Evolutionary conservation across 2,888 invertebrate species (phyloP), one percentile per base, ranked within the genome.

Genomic region (Alitta virens): DNA sequence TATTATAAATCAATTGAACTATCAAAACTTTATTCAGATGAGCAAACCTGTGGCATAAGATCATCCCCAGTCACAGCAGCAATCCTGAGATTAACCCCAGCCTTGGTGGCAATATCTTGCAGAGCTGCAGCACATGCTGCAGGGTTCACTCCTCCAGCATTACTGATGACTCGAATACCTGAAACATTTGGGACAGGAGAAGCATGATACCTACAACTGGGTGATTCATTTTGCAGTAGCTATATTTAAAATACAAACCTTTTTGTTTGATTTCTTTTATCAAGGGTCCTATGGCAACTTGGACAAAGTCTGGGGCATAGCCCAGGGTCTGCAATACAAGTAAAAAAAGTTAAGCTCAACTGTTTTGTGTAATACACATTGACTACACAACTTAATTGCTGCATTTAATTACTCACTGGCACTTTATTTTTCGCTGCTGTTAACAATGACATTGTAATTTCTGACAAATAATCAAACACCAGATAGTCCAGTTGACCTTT

Each of bases 381-480:
- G n/a, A n/a, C n/a, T n/a, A n/a, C n/a, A n/a, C n/a, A n/a, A n/a
- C n/a, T n/a, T n/a, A n/a, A n/a, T n/a, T n/a, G n/a, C n/a, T n/a
- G n/a, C n/a, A n/a, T 40, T 40, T 16, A 40, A 40, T 12, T 33
- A 56, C 64, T 54, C 71, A 83, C 83, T 27, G 81, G 81, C 56
- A 76, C 75, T 72, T 83, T 84, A 33, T 75, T 72, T 66, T 81
- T 80, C 2, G 81, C 82, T 56, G 82, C 83, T 3, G 83, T 82
- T 33, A 85, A 76, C 12, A 85, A 75, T 2, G 85, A 84, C 85
- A 85, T 85, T 26, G 85, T 85, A 38, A 85, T 83, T 71, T 85
- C 85, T 14, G 85, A 84, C 42, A 85, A 71, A 67, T 85, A 85
- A 69, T 85, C 85, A 72, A 82, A 80, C 55, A 85, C 83, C 43